phyloP scores from a whole-genome alignment of 2,797 vertebrate species.

The Sebastes miniatus region DNA sequence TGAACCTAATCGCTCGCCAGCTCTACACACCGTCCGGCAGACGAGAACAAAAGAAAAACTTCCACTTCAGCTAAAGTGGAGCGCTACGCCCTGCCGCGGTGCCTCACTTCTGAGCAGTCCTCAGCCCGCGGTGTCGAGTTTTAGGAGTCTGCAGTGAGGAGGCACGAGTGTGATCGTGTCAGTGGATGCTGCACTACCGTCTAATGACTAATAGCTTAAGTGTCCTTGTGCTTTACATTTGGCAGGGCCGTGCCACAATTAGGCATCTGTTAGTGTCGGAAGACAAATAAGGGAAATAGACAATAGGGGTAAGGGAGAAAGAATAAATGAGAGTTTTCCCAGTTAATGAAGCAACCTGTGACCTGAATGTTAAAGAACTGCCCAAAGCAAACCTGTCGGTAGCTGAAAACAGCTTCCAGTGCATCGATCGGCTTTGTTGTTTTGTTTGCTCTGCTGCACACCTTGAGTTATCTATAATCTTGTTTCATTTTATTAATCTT shows the following conservation, averaged over 20 bases:
- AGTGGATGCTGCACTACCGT: conserved; percentile 78
- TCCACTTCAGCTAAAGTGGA: conserved; percentile 52
- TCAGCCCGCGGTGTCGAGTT: conserved; percentile 9
- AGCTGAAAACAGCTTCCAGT: neutral
- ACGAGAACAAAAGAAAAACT: conserved; percentile 64
- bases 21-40: conserved; percentile 39
- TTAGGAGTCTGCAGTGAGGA: conserved; percentile 1
- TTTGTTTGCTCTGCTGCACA: neutral
- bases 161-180: conserved; percentile 53
- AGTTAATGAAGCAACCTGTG: conserved; percentile 10
- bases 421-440: neutral
- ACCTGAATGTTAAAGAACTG: neutral
- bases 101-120: conserved; percentile 12
- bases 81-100: conserved; percentile 4
- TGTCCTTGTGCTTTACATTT: conserved; percentile 73
- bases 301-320: conserved; percentile 19
- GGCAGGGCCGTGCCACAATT: conserved; percentile 81
- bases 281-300: conserved; percentile 37
- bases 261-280: conserved; percentile 84
- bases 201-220: conserved; percentile 80
- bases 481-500: neutral
- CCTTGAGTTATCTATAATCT: neutral
- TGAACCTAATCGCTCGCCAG: conserved; percentile 72
- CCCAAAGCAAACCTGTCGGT: neutral
- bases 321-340: neutral